A percentile compares a stretch with the other conserved stretches of the same genome.
These are phyloP conservation scores for Allolobophora icterica DNA, from an alignment of 2,888 invertebrate genomes.

Conservation along the genomic window DNA sequence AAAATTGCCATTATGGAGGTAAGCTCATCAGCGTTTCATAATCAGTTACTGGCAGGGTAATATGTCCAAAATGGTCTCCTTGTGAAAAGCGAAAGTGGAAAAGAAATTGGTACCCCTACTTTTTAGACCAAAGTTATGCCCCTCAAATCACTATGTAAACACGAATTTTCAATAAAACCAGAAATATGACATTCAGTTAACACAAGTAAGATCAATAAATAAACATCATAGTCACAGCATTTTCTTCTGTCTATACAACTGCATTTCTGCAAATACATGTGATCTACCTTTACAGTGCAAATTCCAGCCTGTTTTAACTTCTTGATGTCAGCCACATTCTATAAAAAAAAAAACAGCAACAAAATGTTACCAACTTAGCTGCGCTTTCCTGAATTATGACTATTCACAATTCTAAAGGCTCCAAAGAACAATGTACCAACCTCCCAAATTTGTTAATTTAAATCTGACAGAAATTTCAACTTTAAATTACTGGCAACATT, in stretches of 20 bases:
- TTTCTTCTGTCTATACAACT: neutral
- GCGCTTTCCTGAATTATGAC: neutral
- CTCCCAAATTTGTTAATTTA: neutral
- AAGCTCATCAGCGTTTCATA: too few species aligned
- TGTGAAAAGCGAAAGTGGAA: too few species aligned
- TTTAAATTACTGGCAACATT: neutral
- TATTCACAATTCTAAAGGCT: neutral
- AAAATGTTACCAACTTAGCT: neutral
- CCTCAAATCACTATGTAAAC: neutral
- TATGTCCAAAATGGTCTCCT: too few species aligned
- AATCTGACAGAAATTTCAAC: neutral
- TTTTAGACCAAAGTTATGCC: too few species aligned
- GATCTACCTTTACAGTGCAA: conserved; percentile 74
- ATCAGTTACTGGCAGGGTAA: too few species aligned
- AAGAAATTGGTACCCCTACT: too few species aligned
- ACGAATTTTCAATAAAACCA: neutral
- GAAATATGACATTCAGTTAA: neutral
- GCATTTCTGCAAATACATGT: neutral
- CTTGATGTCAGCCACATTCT: conserved; percentile 78
- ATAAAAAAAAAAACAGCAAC: conserved; percentile 37
- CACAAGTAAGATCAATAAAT: neutral
- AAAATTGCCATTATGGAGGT: too few species aligned
- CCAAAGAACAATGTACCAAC: neutral
- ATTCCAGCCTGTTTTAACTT: conserved; percentile 79
- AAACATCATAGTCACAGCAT: neutral